phyloP scores from a whole-genome alignment of 2,888 invertebrate species.

The Agrotis clavis region DNA sequence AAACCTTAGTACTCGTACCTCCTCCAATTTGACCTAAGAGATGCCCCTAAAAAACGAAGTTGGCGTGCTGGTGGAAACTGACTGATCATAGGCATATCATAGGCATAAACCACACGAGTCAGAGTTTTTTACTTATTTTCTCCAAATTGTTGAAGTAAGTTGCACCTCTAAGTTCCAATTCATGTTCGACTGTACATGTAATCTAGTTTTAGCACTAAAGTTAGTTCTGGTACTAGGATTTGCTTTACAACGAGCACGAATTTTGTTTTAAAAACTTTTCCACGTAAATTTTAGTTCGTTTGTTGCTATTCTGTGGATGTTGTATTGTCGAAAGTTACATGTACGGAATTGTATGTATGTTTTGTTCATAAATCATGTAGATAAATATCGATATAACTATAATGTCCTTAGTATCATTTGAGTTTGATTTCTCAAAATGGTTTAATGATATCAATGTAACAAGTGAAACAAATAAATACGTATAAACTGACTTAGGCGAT shows the following conservation, averaged over 20 bases:
- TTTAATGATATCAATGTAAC: too few species aligned
- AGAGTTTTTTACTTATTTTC: neutral
- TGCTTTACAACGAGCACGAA: constrained; percentile 41
- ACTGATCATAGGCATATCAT: neutral
- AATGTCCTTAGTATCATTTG: neutral
- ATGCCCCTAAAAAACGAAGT: too few species aligned
- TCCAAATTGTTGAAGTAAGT: neutral
- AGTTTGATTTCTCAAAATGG: neutral
- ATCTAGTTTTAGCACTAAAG: constrained; percentile 55
- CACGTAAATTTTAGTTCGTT: constrained; percentile 52
- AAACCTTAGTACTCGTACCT: too few species aligned
- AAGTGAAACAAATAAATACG: too few species aligned
- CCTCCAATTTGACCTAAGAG: too few species aligned
- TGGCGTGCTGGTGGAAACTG: too few species aligned
- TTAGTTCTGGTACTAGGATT: constrained; percentile 45
- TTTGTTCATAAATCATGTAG: neutral
- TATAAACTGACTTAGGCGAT: too few species aligned
- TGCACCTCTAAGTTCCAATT: constrained; percentile 33
- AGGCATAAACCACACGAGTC: neutral
- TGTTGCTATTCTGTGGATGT: constrained; percentile 33
- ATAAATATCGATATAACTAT: neutral
- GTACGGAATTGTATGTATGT: neutral
- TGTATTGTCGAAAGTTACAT: neutral
- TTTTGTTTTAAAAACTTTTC: constrained; percentile 51
- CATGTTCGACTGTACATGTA: constrained; percentile 37